A percentile compares a stretch with the other conserved stretches of the same genome.
phyloP scores from a whole-genome alignment of 2,888 invertebrate species.

The Sussaba pulchella region DNA sequence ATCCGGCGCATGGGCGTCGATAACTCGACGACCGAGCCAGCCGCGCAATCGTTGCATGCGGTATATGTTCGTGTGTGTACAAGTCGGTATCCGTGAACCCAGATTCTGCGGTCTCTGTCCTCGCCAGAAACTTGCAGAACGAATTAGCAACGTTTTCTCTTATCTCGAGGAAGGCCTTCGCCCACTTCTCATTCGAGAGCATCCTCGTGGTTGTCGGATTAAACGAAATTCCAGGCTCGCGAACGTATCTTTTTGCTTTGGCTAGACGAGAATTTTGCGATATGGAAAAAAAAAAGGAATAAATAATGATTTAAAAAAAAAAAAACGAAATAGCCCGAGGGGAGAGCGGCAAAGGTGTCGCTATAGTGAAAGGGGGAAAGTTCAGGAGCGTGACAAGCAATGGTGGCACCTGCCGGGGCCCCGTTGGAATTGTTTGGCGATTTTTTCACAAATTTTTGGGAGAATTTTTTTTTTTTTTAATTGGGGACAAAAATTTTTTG shows the following conservation, averaged over 20 bases:
- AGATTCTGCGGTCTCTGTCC: too few species aligned
- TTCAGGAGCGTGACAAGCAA: too few species aligned
- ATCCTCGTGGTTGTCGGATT: neutral
- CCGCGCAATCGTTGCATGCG: constrained; percentile 16
- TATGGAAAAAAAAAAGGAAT: too few species aligned
- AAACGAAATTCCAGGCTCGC: neutral
- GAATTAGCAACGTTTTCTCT: constrained; percentile 57
- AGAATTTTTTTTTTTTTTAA: too few species aligned
- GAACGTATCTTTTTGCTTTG: neutral
- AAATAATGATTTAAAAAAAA: neutral
- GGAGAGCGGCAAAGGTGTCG: neutral
- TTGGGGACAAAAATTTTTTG: too few species aligned
- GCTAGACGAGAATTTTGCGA: neutral
- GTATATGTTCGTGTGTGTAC: too few species aligned
- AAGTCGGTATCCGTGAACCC: too few species aligned
- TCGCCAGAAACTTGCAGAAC: constrained; percentile 33
- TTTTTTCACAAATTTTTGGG: too few species aligned
- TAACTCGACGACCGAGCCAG: constrained; percentile 33
- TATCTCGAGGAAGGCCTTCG: constrained; percentile 46
- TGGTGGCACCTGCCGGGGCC: too few species aligned
- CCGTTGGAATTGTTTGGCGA: too few species aligned
- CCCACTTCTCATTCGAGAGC: constrained; percentile 27
- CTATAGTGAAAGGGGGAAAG: too few species aligned
- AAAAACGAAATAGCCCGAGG: neutral
- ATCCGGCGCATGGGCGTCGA: constrained; percentile 46